phyloP scores from a whole-genome alignment of 2,888 invertebrate species.

The Pyrgus malvae region DNA sequence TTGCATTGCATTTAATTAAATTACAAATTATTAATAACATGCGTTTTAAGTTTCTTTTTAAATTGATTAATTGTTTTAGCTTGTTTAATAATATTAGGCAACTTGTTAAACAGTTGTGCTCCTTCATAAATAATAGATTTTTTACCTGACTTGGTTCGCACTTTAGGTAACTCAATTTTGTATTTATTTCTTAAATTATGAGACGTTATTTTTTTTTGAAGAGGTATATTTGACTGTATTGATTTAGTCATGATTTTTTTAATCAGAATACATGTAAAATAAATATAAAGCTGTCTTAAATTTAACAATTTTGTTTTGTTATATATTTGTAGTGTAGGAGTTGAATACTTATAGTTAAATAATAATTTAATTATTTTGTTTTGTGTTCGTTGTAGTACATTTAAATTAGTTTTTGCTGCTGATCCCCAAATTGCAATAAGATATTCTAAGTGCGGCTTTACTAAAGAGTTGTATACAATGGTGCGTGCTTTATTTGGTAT shows the following conservation, averaged over 20 bases:
- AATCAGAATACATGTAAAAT: too few species aligned
- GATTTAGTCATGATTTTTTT: conserved; percentile 15
- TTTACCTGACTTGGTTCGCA: too few species aligned
- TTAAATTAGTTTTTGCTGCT: conserved; percentile 2
- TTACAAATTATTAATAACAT: too few species aligned
- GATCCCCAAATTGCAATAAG: background rate
- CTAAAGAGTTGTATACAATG: background rate
- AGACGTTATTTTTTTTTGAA: background rate
- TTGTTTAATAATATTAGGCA: too few species aligned
- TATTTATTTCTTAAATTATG: conserved; percentile 11
- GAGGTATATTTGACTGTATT: conserved; percentile 4
- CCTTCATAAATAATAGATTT: too few species aligned
- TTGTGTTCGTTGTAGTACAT: conserved; percentile 5
- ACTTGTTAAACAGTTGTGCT: too few species aligned
- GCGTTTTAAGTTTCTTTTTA: too few species aligned
- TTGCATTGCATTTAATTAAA: too few species aligned
- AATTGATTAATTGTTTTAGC: too few species aligned
- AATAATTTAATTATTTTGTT: conserved; percentile 23
- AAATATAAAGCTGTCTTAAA: conserved; percentile 17
- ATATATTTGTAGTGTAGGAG: conserved; percentile 17
- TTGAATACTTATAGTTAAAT: conserved; percentile 15
- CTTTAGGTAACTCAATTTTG: conserved; percentile 6
- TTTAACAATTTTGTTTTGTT: conserved; percentile 15
- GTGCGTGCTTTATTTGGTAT: background rate
- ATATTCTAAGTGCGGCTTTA: background rate